Base-by-base conservation (phyloP, 35 echinoderm and acorn worm species). In the Holothuria glaberrima region DNA sequence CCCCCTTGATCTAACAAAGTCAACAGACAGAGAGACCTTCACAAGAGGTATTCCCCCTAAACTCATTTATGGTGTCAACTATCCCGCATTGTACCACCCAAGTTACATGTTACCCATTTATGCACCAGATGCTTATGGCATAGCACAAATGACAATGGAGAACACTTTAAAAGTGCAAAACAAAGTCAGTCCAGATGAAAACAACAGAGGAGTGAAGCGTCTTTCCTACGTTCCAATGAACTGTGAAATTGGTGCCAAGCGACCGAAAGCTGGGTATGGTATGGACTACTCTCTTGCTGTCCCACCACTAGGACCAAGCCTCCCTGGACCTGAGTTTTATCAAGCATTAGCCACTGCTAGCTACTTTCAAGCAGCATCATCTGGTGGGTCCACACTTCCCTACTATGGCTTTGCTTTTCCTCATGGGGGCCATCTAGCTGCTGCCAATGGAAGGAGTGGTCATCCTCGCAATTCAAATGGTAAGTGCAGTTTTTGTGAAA, bases 1-100 rank as follows among this genome's bases (percentile, higher is more conserved):
- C 44, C 95, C 95, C 7, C 86, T 97, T 22, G 95, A 97, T 86
- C 86, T 94, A 20, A 92, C 92, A 38, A 86, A 94, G 65, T 88
- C 95, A 54, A 92, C 63, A 52, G 87, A 81, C 74, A 74, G 59
- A 54, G 89, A 75, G 36, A 68, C n/a, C n/a, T 84, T 84, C 26
- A 73, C 45, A 83, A 71, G 59, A 32, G 69, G 59, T 30, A 44
- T 79, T 78, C 91, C 72, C 57, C 86, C 89, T 5, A 91, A 94
- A 54, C 84, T 97, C 16, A 85, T 94, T 14, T 94, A 92, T 46
- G 92, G 92, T 32, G 93, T 89, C 71, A 97, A 97, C 50, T 97
- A 94, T 61, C 90, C 95, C 19, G 75, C 92, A 1, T 76, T 97
- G 12, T 97, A 93, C 71, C 84, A 90, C 2, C 75, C 90, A 38